A percentile compares a stretch with the other conserved stretches of the same genome.
Conservation (phyloP, 2,888 invertebrate species). For the Frankliniella fusca region DNA sequence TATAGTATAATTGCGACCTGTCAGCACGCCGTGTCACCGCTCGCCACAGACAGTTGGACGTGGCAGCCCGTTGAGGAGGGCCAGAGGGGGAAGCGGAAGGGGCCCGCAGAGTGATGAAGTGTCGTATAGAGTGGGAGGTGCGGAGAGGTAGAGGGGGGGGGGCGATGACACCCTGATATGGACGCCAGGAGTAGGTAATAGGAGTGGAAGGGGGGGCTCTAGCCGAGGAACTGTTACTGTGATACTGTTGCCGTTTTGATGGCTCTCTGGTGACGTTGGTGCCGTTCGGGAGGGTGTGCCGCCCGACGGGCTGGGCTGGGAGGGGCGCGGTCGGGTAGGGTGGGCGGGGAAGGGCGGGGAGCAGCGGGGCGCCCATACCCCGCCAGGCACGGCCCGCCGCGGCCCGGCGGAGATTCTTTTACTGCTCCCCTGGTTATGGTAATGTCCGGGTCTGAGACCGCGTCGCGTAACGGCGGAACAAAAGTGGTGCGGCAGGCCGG, state of each 20-base stretch:
- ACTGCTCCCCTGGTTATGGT: slow-evolving; percentile 9
- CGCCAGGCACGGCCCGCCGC: background rate
- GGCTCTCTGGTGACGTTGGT: background rate
- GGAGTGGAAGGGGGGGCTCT: background rate
- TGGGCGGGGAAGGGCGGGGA: no score
- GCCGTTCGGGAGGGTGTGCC: background rate
- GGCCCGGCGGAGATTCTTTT: background rate
- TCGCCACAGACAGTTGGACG: no score
- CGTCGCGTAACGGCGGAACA: slow-evolving; percentile 4
- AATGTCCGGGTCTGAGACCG: background rate
- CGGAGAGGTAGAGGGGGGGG: background rate
- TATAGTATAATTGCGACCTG: no score
- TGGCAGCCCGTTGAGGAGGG: no score
- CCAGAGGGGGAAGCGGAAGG: no score
- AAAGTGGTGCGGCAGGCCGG: background rate
- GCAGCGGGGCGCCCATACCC: background rate
- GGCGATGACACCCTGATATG: background rate
- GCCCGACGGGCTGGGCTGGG: no score
- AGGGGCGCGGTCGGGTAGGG: no score
- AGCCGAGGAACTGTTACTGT: no score
- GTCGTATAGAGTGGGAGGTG: no score
- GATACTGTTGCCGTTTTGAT: slow-evolving; percentile 8
- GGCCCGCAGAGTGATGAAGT: no score
- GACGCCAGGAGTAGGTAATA: background rate
- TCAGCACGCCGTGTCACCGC: no score